These are phyloP conservation scores for Eupithecia centaureata DNA, from an alignment of 2,888 invertebrate species.

Conservation along the genomic window DNA sequence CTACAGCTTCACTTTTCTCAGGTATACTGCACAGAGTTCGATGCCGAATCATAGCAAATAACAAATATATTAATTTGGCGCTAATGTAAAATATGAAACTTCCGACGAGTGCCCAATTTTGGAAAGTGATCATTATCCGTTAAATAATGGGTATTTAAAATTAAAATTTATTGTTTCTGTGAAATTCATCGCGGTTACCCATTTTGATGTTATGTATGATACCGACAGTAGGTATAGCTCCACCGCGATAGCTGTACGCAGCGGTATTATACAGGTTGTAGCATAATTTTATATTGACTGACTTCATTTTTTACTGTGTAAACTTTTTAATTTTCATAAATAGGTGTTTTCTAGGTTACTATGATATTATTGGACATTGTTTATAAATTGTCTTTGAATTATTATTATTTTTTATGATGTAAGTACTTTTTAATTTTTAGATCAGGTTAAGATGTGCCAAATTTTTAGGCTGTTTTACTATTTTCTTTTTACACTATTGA, in stretches of 20 bases:
- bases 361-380: too few relatives aligned
- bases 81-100: constrained; percentile 61
- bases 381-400: too few relatives aligned
- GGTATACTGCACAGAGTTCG: constrained; percentile 63
- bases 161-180: neutral
- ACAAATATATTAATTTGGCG: constrained; percentile 57
- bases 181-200: constrained; percentile 1
- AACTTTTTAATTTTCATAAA: too few relatives aligned
- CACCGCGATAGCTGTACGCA: neutral
- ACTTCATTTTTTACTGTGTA: too few relatives aligned
- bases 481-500: too few relatives aligned
- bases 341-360: too few relatives aligned
- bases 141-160: constrained; percentile 19
- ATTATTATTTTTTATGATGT: too few relatives aligned
- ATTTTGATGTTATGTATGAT: constrained; percentile 1
- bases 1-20: constrained; percentile 60
- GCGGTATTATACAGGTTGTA: too few relatives aligned
- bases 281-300: too few relatives aligned
- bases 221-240: neutral
- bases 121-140: constrained; percentile 65
- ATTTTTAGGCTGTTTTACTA: too few relatives aligned
- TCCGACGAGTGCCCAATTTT: constrained; percentile 66
- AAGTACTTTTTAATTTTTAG: too few relatives aligned
- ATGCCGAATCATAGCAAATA: constrained; percentile 29
- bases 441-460: too few relatives aligned